These are phyloP conservation scores for Campoletis raptor DNA, from an alignment of 2,888 invertebrate genomes.

Conservation along the genomic window DNA sequence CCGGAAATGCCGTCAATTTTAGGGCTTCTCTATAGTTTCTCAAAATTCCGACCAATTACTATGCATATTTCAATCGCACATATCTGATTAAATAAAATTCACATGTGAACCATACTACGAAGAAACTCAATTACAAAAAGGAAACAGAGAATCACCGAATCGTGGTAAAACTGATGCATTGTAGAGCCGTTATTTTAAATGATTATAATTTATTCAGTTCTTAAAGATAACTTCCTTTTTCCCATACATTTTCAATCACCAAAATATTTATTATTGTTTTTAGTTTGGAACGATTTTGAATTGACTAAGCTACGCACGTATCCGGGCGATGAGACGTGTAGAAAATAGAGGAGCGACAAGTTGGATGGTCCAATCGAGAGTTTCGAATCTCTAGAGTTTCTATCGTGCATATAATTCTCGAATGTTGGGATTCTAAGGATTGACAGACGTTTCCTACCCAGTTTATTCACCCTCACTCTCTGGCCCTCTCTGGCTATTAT, in stretches of 20 bases:
- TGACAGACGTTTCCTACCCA: slow-evolving; percentile 43
- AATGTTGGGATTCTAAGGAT: slow-evolving; percentile 39
- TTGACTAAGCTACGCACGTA: slow-evolving; percentile 37
- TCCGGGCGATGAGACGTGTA: slow-evolving; percentile 23
- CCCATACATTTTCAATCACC: neutral
- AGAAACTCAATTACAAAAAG: neutral
- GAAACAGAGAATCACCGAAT: neutral
- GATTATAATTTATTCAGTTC: neutral
- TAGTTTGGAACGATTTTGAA: neutral
- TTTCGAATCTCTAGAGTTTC: slow-evolving; percentile 41
- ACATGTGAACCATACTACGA: neutral
- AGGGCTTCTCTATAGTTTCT: slow-evolving; percentile 42
- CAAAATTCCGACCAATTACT: slow-evolving; percentile 38
- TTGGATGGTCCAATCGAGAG: slow-evolving; percentile 40
- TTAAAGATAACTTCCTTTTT: neutral
- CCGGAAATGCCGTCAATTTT: slow-evolving; percentile 58
- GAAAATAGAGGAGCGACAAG: slow-evolving; percentile 43
- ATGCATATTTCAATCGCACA: neutral
- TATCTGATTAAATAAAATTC: neutral
- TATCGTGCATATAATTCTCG: slow-evolving; percentile 1
- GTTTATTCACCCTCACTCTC: slow-evolving; percentile 9
- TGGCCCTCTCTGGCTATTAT: neutral
- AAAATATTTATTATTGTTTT: neutral
- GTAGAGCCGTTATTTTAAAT: neutral
- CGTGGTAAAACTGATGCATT: neutral